Evolutionary conservation across 2,113 vertebrate species (phyloP).

Genomic region (Microcebus griseorufus): DNA sequence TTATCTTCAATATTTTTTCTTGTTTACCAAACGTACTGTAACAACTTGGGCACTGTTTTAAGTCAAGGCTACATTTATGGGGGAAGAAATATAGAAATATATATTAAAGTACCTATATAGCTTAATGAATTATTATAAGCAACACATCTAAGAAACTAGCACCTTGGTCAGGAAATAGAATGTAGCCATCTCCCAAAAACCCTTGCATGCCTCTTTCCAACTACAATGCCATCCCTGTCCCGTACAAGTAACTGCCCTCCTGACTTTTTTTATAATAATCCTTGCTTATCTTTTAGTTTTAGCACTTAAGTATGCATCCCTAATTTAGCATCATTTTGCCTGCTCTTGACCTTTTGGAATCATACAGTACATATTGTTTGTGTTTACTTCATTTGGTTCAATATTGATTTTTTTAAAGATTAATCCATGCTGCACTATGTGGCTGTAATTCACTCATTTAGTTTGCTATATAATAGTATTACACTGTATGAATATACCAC

Average conservation of each 20-base stretch:
- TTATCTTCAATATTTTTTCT: background rate
- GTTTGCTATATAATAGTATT: background rate
- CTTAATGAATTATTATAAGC: background rate
- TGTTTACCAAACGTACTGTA: background rate
- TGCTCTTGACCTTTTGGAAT: background rate
- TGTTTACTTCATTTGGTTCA: conserved; percentile 1
- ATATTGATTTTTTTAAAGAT: background rate
- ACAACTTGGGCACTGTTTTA: background rate
- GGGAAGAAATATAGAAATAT: background rate
- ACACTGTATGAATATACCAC: background rate
- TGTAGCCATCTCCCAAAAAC: background rate
- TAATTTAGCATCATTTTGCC: background rate
- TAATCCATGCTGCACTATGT: background rate
- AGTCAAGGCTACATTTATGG: background rate
- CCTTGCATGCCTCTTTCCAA: background rate
- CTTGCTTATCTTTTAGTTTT: background rate
- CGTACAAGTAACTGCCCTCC: background rate
- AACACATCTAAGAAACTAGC: background rate
- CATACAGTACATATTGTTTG: background rate
- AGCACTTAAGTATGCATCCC: background rate
- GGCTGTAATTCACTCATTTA: background rate
- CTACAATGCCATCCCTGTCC: background rate
- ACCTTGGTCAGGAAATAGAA: background rate
- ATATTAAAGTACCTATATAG: background rate
- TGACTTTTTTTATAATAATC: background rate